phyloP scores from a whole-genome alignment of 2,888 invertebrate genomes.

The Mystacides longicornis region DNA sequence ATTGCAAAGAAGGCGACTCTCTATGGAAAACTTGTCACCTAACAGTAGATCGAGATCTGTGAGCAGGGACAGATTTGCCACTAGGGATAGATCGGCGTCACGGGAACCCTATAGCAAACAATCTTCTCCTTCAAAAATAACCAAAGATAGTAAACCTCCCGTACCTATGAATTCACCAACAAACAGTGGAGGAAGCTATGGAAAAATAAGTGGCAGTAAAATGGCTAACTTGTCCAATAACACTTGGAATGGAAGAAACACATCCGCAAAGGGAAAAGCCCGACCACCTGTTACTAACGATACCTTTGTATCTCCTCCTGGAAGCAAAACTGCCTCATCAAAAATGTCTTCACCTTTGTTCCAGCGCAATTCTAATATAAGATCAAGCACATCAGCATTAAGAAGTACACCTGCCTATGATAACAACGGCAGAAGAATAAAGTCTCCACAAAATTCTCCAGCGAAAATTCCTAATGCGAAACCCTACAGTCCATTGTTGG shows the following conservation, averaged over 20 bases:
- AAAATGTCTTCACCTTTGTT: conserved; percentile 39
- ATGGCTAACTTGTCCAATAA: conserved; percentile 51
- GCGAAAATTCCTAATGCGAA: conserved; percentile 52
- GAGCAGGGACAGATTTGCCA: conserved; percentile 27
- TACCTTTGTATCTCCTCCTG: conserved; percentile 34
- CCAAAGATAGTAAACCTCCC: conserved; percentile 40
- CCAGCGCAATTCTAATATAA: conserved; percentile 46
- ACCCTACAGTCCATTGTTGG: conserved; percentile 57
- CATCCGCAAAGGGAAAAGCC: conserved; percentile 35
- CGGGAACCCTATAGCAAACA: conserved; percentile 30
- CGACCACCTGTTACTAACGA: conserved; percentile 41
- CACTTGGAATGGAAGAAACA: conserved; percentile 67
- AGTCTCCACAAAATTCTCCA: conserved; percentile 37
- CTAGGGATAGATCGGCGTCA: conserved; percentile 19
- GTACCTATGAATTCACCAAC: conserved; percentile 45
- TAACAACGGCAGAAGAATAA: conserved; percentile 42
- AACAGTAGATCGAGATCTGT: conserved; percentile 25
- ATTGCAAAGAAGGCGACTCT: conserved; percentile 31
- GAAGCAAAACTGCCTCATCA: conserved; percentile 39
- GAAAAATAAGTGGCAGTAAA: conserved; percentile 44
- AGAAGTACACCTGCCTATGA: conserved; percentile 37
- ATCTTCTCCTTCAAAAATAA: conserved; percentile 38
- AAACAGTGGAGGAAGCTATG: conserved; percentile 36
- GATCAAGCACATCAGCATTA: conserved; percentile 43
- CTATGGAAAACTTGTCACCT: conserved; percentile 23